Evolutionary conservation across 2,113 vertebrate species (phyloP).

Genomic region (Hyla sarda): DNA sequence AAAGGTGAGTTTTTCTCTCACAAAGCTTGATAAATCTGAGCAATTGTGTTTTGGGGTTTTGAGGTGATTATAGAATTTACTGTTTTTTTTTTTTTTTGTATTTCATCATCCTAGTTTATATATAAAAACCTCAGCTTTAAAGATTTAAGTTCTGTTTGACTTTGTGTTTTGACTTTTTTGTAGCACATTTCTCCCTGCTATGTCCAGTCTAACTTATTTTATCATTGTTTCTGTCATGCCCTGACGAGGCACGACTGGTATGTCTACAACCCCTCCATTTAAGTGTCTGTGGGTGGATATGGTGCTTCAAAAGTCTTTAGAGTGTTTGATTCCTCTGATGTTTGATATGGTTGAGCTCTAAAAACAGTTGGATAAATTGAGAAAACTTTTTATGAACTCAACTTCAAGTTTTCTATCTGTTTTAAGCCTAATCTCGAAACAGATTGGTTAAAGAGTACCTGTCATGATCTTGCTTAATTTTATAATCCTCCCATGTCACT

Average conservation of each 20-base stretch:
- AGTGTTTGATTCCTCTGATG: conserved; percentile 23
- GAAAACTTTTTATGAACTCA: neutral
- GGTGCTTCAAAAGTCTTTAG: conserved; percentile 4
- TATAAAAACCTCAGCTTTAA: neutral
- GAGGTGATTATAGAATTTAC: no score
- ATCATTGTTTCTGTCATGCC: conserved; percentile 1
- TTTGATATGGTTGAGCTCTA: neutral
- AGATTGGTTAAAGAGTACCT: no score
- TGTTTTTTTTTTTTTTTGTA: neutral
- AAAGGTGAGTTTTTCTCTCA: no score
- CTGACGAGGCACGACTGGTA: conserved; percentile 27
- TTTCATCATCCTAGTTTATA: neutral
- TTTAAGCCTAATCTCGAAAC: neutral
- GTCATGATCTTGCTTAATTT: neutral
- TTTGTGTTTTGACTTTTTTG: neutral
- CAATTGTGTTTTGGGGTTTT: neutral
- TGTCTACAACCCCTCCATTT: conserved; percentile 31
- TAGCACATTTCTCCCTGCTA: neutral
- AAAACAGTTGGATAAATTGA: neutral
- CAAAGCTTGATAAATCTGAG: no score
- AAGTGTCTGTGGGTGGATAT: conserved; percentile 30
- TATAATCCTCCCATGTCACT: no score
- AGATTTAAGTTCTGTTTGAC: neutral
- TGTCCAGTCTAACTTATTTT: neutral
- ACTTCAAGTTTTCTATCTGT: neutral